These are phyloP conservation scores for Drosophila elegans DNA, from an alignment of 1,140 invertebrate species.

Conservation along the genomic window DNA sequence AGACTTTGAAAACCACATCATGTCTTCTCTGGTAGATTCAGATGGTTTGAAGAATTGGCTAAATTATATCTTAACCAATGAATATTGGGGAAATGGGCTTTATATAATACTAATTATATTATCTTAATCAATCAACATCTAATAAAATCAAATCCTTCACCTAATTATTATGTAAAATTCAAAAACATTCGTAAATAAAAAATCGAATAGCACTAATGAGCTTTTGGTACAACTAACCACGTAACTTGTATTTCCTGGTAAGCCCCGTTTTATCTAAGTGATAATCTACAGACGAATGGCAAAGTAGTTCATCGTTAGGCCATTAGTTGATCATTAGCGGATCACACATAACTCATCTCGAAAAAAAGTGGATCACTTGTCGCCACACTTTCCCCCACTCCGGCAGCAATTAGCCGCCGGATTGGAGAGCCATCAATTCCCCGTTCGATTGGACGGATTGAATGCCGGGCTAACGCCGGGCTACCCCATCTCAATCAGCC, in stretches of 20 bases:
- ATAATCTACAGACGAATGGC: slow-evolving; percentile 28
- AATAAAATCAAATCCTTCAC: too few relatives aligned
- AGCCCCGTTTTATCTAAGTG: slow-evolving; percentile 18
- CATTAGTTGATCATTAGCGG: slow-evolving; percentile 50
- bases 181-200: too few relatives aligned
- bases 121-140: too few relatives aligned
- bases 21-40: too few relatives aligned
- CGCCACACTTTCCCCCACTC: slow-evolving; percentile 44
- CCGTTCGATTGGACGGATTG: slow-evolving; percentile 14
- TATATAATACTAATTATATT: too few relatives aligned
- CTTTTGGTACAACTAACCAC: background rate
- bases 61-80: too few relatives aligned
- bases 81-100: too few relatives aligned
- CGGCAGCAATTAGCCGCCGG: slow-evolving; percentile 39
- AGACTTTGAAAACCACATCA: background rate
- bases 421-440: slow-evolving; percentile 41
- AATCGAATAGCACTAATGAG: background rate
- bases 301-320: slow-evolving; percentile 29
- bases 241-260: slow-evolving; percentile 12
- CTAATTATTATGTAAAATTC: too few relatives aligned
- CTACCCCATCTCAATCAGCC: slow-evolving; percentile 28
- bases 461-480: slow-evolving; percentile 2
- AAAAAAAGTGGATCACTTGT: slow-evolving; percentile 48
- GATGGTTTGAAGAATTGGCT: too few relatives aligned
- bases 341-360: slow-evolving; percentile 34